Conservation (phyloP, 1,140 invertebrate species). For the Drosophila jambulina region DNA sequence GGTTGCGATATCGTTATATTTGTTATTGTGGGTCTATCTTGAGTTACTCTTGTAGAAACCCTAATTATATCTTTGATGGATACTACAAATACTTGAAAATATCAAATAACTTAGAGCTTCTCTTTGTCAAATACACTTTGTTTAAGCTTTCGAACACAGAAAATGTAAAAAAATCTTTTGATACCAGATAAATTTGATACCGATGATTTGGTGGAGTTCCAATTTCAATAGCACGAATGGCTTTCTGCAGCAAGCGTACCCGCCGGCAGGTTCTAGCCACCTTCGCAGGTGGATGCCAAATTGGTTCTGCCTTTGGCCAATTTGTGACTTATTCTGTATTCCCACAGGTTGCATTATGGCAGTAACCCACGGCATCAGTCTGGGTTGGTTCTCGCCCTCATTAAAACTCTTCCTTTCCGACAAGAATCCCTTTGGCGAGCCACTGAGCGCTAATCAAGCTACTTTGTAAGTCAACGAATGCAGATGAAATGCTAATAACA, state of each 20-base stretch:
- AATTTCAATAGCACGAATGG: neutral
- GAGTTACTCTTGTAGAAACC: neutral
- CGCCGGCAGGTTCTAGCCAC: conserved; percentile 7
- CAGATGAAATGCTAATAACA: neutral
- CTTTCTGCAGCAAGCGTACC: neutral
- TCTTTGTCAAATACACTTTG: neutral
- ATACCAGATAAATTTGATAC: neutral
- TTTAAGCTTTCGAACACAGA: neutral
- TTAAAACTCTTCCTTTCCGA: neutral
- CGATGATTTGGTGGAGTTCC: neutral
- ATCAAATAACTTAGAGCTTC: neutral
- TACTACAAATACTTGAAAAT: neutral
- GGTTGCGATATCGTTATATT: neutral
- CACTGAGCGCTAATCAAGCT: neutral
- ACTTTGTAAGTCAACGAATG: neutral
- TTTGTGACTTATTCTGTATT: neutral
- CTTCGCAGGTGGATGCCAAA: conserved; percentile 6
- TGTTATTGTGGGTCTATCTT: neutral
- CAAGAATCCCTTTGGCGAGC: conserved; percentile 4
- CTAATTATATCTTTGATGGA: neutral
- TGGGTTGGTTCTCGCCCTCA: conserved; percentile 31
- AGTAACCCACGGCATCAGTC: conserved; percentile 8
- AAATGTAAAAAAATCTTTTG: neutral
- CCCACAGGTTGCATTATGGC: conserved; percentile 1
- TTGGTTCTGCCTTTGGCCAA: neutral